These are phyloP conservation scores for Pinna nobilis DNA, from an alignment of 1,140 invertebrate genomes.

Conservation along the genomic window DNA sequence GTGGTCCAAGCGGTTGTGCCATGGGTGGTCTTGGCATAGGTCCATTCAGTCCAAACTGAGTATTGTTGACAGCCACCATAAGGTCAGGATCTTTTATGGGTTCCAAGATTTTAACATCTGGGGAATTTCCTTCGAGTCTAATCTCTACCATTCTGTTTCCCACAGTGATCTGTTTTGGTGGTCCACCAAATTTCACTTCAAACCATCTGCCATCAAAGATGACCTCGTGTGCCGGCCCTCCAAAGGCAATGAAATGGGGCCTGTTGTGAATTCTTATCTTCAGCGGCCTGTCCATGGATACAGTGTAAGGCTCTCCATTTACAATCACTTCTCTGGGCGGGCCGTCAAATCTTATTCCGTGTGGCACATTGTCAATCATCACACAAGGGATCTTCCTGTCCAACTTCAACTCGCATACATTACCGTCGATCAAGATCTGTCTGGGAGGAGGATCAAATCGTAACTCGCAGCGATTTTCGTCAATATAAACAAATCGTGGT, in stretches of 20 bases:
- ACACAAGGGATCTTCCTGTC: constrained; percentile 90
- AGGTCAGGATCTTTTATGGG: constrained; percentile 47
- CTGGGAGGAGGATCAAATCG: constrained; percentile 71
- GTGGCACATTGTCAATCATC: constrained; percentile 79
- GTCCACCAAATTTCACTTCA: constrained; percentile 71
- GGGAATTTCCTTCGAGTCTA: constrained; percentile 86
- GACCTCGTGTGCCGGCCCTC: constrained; percentile 89
- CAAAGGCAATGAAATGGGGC: constrained; percentile 88
- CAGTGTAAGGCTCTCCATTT: constrained; percentile 83
- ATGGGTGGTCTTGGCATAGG: constrained; percentile 16
- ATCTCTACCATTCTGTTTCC: constrained; percentile 86
- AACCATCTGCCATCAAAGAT: constrained; percentile 82
- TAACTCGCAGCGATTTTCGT: constrained; percentile 60
- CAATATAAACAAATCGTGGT: constrained; percentile 63
- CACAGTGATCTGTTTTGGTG: constrained; percentile 63
- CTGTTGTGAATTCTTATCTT: constrained; percentile 82
- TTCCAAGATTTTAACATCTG: constrained; percentile 79
- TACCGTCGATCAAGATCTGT: constrained; percentile 86
- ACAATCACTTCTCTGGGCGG: constrained; percentile 94
- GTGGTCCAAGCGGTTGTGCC: neutral
- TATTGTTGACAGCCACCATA: constrained; percentile 38
- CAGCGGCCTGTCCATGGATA: constrained; percentile 88
- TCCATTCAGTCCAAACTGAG: neutral
- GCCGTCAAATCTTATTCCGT: constrained; percentile 89
- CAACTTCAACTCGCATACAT: constrained; percentile 88